Percentiles rank a stretch among this genome's conserved stretches.
These are phyloP conservation scores for Notospermus geniculatus DNA, from an alignment of 1,140 invertebrate species.

Conservation along the genomic window DNA sequence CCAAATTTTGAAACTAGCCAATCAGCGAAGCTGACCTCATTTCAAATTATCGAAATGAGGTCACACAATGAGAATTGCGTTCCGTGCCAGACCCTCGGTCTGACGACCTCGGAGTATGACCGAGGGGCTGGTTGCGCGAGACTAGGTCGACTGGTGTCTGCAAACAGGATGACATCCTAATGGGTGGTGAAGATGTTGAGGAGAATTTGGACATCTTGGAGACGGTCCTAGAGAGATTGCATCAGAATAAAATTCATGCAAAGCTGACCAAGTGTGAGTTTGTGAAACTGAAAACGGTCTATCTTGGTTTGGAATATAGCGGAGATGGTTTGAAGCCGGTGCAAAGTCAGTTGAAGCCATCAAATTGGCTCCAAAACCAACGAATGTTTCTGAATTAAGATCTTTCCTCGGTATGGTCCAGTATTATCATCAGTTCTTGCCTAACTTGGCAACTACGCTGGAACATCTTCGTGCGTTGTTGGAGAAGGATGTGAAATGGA, in stretches of 20 bases:
- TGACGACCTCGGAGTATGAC: too few species aligned
- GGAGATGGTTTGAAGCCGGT: constrained; percentile 36
- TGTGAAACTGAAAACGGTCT: constrained; percentile 25
- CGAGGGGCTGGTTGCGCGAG: too few species aligned
- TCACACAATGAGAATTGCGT: too few species aligned
- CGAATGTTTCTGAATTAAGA: constrained; percentile 23
- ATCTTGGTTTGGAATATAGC: constrained; percentile 44
- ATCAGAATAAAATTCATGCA: neutral
- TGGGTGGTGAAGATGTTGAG: constrained; percentile 9
- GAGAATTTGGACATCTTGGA: constrained; percentile 7
- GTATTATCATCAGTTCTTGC: constrained; percentile 23
- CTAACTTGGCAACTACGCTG: too few species aligned
- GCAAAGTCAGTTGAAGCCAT: constrained; percentile 42
- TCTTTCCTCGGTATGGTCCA: constrained; percentile 25
- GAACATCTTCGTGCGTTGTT: too few species aligned
- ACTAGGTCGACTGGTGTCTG: too few species aligned
- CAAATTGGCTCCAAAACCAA: constrained; percentile 31
- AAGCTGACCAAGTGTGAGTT: constrained; percentile 9
- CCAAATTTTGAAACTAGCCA: too few species aligned
- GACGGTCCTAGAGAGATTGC: neutral
- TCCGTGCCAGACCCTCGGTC: too few species aligned
- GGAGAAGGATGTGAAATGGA: too few species aligned
- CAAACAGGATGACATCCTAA: constrained; percentile 24
- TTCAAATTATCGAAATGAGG: too few species aligned
- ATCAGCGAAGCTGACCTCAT: too few species aligned